Conservation (phyloP, 2,113 vertebrate genomes). For the Caranx melampygus region DNA sequence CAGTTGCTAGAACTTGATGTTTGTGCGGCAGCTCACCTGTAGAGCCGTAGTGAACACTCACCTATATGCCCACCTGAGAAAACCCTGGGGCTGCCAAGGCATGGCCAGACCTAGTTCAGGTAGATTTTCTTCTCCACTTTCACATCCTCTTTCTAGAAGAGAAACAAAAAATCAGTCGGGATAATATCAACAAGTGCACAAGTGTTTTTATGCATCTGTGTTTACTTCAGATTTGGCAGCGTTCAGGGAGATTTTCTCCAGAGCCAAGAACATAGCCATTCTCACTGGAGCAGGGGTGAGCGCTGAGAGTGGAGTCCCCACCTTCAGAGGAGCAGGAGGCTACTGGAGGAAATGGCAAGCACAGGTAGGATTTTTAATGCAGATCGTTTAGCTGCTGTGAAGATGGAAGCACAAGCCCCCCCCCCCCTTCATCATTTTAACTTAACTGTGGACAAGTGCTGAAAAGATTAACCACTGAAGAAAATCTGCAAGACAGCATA, state of each 20-base stretch:
- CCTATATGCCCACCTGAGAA: constrained; percentile 53
- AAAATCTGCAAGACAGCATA: not conserved
- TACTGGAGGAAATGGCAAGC: constrained; percentile 97
- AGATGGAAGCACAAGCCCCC: not conserved
- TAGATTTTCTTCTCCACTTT: constrained; percentile 12
- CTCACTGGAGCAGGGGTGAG: constrained; percentile 95
- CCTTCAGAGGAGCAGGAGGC: constrained; percentile 94
- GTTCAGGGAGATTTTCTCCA: constrained; percentile 91
- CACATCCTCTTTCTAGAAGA: not conserved
- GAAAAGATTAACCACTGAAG: not conserved
- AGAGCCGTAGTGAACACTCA: constrained; percentile 49
- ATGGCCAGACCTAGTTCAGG: constrained; percentile 85
- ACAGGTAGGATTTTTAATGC: constrained; percentile 81
- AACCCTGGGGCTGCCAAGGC: not conserved
- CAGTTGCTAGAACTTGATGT: constrained; percentile 60
- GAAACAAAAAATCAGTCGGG: too few species aligned
- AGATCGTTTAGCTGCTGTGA: not conserved
- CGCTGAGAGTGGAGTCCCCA: constrained; percentile 95
- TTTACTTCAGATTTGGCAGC: constrained; percentile 85
- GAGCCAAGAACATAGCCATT: constrained; percentile 90
- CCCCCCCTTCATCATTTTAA: too few species aligned
- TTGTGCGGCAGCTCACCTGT: constrained; percentile 61
- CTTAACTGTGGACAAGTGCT: not conserved
- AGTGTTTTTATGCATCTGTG: not conserved
- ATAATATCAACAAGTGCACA: too few species aligned